Evolutionary conservation across 2,888 invertebrate species (phyloP), one percentile per base, ranked within the genome.

Genomic region (Baccha elongata): DNA sequence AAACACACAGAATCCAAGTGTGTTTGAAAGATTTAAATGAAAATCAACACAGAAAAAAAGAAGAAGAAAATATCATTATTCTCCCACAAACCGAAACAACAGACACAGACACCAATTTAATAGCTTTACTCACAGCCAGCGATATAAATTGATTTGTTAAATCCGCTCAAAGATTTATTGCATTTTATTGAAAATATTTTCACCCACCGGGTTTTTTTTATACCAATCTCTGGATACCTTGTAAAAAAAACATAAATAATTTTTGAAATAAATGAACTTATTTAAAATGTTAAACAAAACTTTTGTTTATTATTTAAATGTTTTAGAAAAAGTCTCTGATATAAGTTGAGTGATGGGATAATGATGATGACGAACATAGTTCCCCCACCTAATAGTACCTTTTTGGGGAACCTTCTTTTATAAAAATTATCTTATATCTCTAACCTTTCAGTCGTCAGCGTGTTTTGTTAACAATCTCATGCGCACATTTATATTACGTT

Each of bases 111-210:
- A 37, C 19, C 3, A 13, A 11, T 37, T 21, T 13, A 44, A 29
- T 32, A 29, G 26, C 55, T 35, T 6, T 32, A 32, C 29, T 15
- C 35, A 46, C 37, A 67, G 73, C 53, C 50, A 65, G 73, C 53
- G 44, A 65, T 69, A 69, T 65, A 81, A 80, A 81, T 81, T 81
- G 81, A 81, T 81, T 81, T 81, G 71, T 81, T 72, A 71, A 81
- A 81, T 72, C 71, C 67, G 71, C 46, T 48, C 19, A 21, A 55
- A 48, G 76, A 81, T 76, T 81, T 81, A 81, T 81, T 60, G 69
- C 50, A 65, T 62, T 53, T 79, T 48, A 67, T 68, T 53, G 72
- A 15, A 52, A 11, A 64, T 15, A 19, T 17, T 29, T 60, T 19
- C 44, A 60, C 60, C 60, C 55, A 55, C 42, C 10, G 11, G 8